Conservation (phyloP, 2,888 invertebrate genomes). For the Strigamia transsilvanica region DNA sequence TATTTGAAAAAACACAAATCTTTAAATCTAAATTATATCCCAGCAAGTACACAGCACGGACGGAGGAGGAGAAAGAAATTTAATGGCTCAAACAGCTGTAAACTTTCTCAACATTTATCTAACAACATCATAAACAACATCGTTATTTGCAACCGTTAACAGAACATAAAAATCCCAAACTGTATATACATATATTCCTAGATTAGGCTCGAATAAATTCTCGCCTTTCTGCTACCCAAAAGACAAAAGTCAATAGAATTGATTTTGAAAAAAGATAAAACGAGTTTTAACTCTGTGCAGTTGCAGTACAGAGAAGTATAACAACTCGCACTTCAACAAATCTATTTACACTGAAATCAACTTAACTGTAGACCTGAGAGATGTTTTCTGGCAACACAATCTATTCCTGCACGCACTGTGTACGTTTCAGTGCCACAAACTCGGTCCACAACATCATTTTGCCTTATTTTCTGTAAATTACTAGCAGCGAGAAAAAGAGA, state of each 20-base stretch:
- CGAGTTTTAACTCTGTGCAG: not conserved
- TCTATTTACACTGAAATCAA: constrained; percentile 12
- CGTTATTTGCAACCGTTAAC: constrained; percentile 12
- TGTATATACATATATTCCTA: not conserved
- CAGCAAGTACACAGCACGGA: no score
- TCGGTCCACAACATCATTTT: not conserved
- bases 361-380: not conserved
- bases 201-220: not conserved
- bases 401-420: not conserved
- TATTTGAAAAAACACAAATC: no score
- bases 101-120: not conserved
- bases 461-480: no score
- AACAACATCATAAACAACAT: not conserved
- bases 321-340: constrained; percentile 6
- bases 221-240: not conserved
- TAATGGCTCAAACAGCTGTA: constrained; percentile 10
- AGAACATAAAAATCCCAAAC: not conserved
- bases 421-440: not conserved
- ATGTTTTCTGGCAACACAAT: constrained; percentile 7
- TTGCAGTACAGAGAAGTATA: not conserved
- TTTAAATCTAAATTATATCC: no score
- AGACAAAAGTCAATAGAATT: no score
- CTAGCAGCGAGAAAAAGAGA: no score
- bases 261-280: no score
- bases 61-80: not conserved